These are phyloP conservation scores for Heliconius aoede DNA, from an alignment of 2,888 invertebrate genomes.

Conservation along the genomic window DNA sequence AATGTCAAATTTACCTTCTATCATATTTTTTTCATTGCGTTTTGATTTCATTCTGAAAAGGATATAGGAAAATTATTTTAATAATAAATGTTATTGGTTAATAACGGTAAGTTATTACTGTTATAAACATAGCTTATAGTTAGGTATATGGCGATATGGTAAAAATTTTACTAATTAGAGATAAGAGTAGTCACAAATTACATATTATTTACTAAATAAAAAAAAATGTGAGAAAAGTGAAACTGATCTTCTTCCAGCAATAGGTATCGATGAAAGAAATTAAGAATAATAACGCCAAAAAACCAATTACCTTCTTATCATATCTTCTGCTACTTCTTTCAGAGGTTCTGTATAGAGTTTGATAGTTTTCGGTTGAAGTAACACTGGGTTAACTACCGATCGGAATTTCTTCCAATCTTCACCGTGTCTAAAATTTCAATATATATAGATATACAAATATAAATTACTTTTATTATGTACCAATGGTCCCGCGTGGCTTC, in stretches of 20 bases:
- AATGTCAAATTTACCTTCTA: constrained; percentile 80
- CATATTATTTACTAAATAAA: too few relatives aligned
- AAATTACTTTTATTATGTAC: too few relatives aligned
- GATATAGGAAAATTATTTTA: constrained; percentile 2
- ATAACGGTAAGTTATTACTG: too few relatives aligned
- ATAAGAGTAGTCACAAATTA: too few relatives aligned
- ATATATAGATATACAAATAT: neutral
- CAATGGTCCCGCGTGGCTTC: too few relatives aligned
- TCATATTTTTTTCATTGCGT: constrained; percentile 78
- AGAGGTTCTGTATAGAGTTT: constrained; percentile 86
- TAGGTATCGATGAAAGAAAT: too few relatives aligned
- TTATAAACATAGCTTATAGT: too few relatives aligned
- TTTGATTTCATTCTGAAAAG: constrained; percentile 78
- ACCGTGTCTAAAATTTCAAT: constrained; percentile 84
- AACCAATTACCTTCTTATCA: constrained; percentile 59
- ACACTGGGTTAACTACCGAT: constrained; percentile 88
- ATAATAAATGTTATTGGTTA: neutral
- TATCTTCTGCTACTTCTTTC: constrained; percentile 86
- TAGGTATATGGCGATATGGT: neutral
- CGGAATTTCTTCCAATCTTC: constrained; percentile 90
- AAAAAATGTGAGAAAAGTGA: too few relatives aligned
- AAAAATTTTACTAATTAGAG: neutral
- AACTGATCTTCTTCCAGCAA: neutral
- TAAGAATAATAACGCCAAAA: neutral
- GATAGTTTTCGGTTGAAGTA: constrained; percentile 89